Conservation (phyloP, 1,140 invertebrate genomes). For the Euura lappo region DNA sequence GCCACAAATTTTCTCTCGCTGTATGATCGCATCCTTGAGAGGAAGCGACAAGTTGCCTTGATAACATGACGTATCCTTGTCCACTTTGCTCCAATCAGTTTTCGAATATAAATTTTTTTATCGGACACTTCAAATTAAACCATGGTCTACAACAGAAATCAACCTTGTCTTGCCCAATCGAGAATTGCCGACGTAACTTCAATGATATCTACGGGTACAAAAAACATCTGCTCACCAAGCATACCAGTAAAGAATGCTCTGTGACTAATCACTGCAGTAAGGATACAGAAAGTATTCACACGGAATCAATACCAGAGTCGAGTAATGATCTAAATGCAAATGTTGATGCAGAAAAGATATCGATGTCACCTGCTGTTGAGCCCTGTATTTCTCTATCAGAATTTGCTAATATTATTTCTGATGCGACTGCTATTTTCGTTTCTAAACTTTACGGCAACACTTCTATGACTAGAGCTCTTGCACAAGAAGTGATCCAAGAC, state of each 20-base stretch:
- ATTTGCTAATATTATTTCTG: neutral
- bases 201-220: too few species aligned
- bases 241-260: neutral
- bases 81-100: constrained; percentile 2
- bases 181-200: too few species aligned
- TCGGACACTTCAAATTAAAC: neutral
- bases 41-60: neutral
- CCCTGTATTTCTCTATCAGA: neutral
- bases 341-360: neutral
- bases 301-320: too few species aligned
- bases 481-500: neutral
- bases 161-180: too few species aligned
- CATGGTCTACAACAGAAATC: too few species aligned
- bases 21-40: neutral
- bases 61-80: neutral
- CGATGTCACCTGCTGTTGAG: too few species aligned
- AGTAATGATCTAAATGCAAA: neutral
- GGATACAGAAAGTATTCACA: neutral
- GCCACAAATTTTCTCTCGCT: neutral
- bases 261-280: neutral
- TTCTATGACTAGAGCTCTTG: neutral
- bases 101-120: neutral
- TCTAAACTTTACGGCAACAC: neutral
- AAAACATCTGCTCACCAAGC: too few species aligned
- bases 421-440: neutral